Evolutionary conservation across 1,140 invertebrate genomes (phyloP).

Genomic region (Drosophila tsacasi): DNA sequence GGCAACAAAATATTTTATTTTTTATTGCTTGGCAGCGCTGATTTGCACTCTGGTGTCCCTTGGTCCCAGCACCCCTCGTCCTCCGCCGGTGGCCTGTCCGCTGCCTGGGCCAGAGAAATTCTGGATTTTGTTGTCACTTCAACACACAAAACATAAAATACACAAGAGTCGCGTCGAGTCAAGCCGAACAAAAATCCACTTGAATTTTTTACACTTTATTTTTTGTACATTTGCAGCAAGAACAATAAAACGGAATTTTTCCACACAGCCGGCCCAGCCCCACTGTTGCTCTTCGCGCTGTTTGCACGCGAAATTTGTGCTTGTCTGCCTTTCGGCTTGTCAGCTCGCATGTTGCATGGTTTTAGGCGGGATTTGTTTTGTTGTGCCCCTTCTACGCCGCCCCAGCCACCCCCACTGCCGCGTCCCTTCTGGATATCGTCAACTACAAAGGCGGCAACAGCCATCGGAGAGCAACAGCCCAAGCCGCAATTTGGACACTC

Average conservation of each 20-base stretch:
- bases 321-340: constrained; percentile 83
- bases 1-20: constrained; percentile 82
- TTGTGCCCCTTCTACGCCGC: constrained; percentile 18
- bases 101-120: constrained; percentile 54
- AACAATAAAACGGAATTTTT: constrained; percentile 42
- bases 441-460: constrained; percentile 73
- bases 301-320: constrained; percentile 82
- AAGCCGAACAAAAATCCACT: constrained; percentile 77
- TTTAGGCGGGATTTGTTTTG: constrained; percentile 80
- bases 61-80: neutral
- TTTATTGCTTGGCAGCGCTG: constrained; percentile 81
- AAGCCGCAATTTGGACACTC: constrained; percentile 73
- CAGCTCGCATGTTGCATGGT: constrained; percentile 83
- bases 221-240: constrained; percentile 71
- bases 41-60: constrained; percentile 64
- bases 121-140: constrained; percentile 84
- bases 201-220: constrained; percentile 84
- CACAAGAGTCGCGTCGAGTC: constrained; percentile 50
- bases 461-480: constrained; percentile 37
- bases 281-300: constrained; percentile 46
- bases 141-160: constrained; percentile 70
- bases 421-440: constrained; percentile 39
- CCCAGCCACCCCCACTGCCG: neutral
- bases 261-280: constrained; percentile 1
- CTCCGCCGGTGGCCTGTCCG: constrained; percentile 1